Base-by-base conservation (phyloP, 2,113 vertebrate species). In the Symphodus melops region DNA sequence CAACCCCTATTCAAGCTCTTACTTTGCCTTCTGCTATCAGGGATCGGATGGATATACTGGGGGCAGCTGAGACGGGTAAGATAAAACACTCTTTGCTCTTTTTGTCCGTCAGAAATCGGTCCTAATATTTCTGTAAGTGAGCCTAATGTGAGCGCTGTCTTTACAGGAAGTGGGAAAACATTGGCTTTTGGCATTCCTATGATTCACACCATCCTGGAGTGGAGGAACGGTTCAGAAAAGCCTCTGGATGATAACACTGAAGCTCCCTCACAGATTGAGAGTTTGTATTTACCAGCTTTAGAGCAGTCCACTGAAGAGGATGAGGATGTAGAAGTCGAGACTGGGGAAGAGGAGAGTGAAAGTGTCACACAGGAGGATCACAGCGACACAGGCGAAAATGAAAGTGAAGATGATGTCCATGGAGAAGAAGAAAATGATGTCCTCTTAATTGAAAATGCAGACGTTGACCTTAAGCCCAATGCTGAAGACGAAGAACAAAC, bases 171-270 rank as follows among this genome's bases (percentile, higher is more conserved):
- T 0, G 98, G 98, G 13, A 99, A 99, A 90, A 99, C 98, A 0
- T 93, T 98, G 61, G 96, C 97, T 64, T 99, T 98, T 86, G 97
- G 96, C 52, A 98, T 99, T 85, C 98, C 98, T 1, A 95, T 99
- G 95, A 98, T 99, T 84, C 95, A 99, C 53, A 82, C 91, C 46
- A 96, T 99, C 85, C 89, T 99, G 69, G 94, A 96, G 82, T 97
- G 97, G 97, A 96, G 92, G 76, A 89, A 92, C 54, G 39, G 82
- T 5, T 12, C 79, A 3, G 61, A 84, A 91, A 90, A 83, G 79
- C 85, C 88, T 54, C 51, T 3, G 16, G 60, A 58, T 3, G 67
- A 55, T 2, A 44, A 71, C 6, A 1, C 51, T 3, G 73, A 88
- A 23, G 6, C 60, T 14, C 11, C 41, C 36, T 13, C 28, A 23